Base-by-base conservation (phyloP, 2,888 invertebrate genomes). In the Limnephilus rhombicus region DNA sequence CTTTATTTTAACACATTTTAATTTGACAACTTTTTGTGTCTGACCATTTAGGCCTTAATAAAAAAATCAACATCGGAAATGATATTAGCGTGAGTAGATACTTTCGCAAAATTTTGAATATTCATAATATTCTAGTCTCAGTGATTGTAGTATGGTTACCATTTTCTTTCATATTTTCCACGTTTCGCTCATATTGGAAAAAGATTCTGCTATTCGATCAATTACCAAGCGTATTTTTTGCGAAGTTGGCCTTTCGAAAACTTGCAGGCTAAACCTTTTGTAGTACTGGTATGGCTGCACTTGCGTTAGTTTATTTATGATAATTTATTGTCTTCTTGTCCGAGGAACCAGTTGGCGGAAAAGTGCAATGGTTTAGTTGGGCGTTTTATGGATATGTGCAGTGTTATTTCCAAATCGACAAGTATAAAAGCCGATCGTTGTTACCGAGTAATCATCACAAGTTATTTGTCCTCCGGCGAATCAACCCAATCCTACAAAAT, bases 401-500 rank as follows among this genome's bases (percentile, higher is more conserved):
- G 37, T 80, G 91, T 89, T 92, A 81, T 91, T 89, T 89, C 86
- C 49, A 15, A 83, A 68, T 37, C 80, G 87, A 85, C 29, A 41
- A 53, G 49, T 89, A 92, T 92, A 92, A 93, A 88, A 93, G 92
- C 83, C 31, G 12, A 45, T 49, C 81, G 81, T 37, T 7, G 49
- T 80, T 85, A 83, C 49, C 34, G 85, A 37, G 18, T 53, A 90
- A 53, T 68, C 90, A 93, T 92, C 92, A 93, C 91, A 92, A 86
- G 93, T 83, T 93, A 85, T 82, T 82, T 91, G 92, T 93, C 92
- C 85, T n/a, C 85, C 93, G 93, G 94, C 93, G 92, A 94, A 91
- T 90, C 86, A 92, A 91, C 82, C 92, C 88, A 91, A 91, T 49
- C 94, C 94, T 92, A 94, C 91, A 94, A 96, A 95, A 92, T 96